Conservation (phyloP, 2,113 vertebrate species). For the Kryptolebias marmoratus region DNA sequence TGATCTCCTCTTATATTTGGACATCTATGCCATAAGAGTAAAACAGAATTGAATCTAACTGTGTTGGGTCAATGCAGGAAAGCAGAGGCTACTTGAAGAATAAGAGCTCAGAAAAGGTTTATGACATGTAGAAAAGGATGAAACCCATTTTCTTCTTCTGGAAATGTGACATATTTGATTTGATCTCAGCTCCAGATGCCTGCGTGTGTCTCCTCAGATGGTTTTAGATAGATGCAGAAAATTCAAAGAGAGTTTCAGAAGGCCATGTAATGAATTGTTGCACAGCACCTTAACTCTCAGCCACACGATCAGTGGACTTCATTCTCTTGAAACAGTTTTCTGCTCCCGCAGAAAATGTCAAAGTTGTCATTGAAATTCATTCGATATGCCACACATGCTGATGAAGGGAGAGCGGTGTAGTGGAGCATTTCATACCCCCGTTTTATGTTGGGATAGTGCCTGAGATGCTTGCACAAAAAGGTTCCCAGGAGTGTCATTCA, state of each 20-base stretch:
- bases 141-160: background rate
- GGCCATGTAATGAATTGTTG: conserved; percentile 45
- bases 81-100: background rate
- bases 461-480: conserved; percentile 47
- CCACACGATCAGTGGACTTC: conserved; percentile 54
- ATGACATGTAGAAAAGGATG: background rate
- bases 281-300: conserved; percentile 36
- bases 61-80: background rate
- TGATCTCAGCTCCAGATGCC: conserved; percentile 4
- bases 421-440: conserved; percentile 56
- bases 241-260: conserved; percentile 55
- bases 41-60: background rate
- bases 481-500: conserved; percentile 67
- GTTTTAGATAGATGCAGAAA: conserved; percentile 29
- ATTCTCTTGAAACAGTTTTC: conserved; percentile 55
- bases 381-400: conserved; percentile 70
- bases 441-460: conserved; percentile 60
- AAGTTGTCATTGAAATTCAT: conserved; percentile 69
- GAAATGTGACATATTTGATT: conserved; percentile 14
- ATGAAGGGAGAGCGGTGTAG: conserved; percentile 58
- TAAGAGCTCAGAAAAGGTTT: background rate
- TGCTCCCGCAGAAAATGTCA: conserved; percentile 65
- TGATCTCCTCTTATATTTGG: background rate
- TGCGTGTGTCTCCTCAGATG: conserved; percentile 9
- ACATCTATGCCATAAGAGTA: background rate